These are phyloP conservation scores for Vesta saturnalis DNA, from an alignment of 2,888 invertebrate species.

Conservation along the genomic window DNA sequence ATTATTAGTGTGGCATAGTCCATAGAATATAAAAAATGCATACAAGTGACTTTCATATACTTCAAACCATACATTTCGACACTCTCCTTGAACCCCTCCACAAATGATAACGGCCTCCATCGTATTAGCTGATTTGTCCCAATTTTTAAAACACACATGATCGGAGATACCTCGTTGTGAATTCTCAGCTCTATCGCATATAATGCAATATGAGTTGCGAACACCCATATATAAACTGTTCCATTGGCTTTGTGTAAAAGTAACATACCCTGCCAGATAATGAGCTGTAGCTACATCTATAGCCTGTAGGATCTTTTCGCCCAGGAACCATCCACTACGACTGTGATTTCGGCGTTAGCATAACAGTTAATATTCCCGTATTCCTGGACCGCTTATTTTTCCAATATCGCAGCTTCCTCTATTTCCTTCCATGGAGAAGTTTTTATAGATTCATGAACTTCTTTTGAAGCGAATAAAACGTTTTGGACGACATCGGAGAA, in stretches of 20 bases:
- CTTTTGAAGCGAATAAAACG: not conserved
- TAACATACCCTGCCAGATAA: not conserved
- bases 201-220: not conserved
- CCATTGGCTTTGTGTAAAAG: not conserved
- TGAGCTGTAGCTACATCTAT: not conserved
- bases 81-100: not conserved
- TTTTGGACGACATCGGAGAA: constrained; percentile 9
- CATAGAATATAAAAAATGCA: too few relatives aligned
- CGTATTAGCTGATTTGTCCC: too few relatives aligned
- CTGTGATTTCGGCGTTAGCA: not conserved
- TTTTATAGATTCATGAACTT: not conserved
- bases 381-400: not conserved
- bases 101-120: not conserved
- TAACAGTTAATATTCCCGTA: not conserved
- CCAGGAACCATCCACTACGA: not conserved
- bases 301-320: not conserved
- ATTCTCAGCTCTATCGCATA: not conserved
- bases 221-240: not conserved
- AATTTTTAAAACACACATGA: not conserved
- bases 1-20: too few relatives aligned
- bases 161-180: not conserved
- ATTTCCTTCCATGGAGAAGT: constrained; percentile 2
- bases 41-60: too few relatives aligned
- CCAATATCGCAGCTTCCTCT: constrained; percentile 1
- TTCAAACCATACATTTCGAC: not conserved